Evolutionary conservation across 2,113 vertebrate genomes (phyloP).

Genomic region (Argyrosomus japonicus): DNA sequence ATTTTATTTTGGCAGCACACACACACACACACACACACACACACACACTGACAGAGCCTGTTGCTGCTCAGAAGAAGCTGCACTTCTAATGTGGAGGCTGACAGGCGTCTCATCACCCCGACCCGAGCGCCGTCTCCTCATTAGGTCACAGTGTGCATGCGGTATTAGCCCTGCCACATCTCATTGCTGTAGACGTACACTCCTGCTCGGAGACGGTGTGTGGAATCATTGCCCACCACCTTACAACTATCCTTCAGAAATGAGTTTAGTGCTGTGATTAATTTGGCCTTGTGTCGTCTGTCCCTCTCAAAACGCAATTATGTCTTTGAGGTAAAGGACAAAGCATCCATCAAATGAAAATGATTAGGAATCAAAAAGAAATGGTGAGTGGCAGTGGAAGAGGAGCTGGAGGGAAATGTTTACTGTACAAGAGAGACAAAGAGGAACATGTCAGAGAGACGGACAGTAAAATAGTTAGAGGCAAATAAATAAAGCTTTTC

Average conservation of each 20-base stretch:
- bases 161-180: slow-evolving; percentile 74
- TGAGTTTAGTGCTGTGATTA: slow-evolving; percentile 71
- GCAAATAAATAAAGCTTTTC: no score
- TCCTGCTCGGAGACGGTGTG: slow-evolving; percentile 17
- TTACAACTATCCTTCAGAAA: slow-evolving; percentile 65
- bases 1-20: neutral
- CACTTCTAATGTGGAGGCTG: slow-evolving; percentile 11
- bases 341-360: slow-evolving; percentile 52
- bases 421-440: no score
- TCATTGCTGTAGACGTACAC: slow-evolving; percentile 55
- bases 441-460: no score
- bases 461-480: no score
- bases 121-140: slow-evolving; percentile 49
- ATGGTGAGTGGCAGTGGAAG: slow-evolving; percentile 40
- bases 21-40: slow-evolving; percentile 14
- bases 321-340: slow-evolving; percentile 71
- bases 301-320: slow-evolving; percentile 74
- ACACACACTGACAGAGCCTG: neutral
- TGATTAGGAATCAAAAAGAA: slow-evolving; percentile 60
- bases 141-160: slow-evolving; percentile 50
- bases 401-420: neutral
- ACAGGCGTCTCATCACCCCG: slow-evolving; percentile 48
- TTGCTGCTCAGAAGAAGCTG: neutral
- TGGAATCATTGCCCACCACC: slow-evolving; percentile 24
- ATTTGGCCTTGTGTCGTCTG: slow-evolving; percentile 50